Conservation (phyloP, 2,888 invertebrate species). For the Megamerina dolium region DNA sequence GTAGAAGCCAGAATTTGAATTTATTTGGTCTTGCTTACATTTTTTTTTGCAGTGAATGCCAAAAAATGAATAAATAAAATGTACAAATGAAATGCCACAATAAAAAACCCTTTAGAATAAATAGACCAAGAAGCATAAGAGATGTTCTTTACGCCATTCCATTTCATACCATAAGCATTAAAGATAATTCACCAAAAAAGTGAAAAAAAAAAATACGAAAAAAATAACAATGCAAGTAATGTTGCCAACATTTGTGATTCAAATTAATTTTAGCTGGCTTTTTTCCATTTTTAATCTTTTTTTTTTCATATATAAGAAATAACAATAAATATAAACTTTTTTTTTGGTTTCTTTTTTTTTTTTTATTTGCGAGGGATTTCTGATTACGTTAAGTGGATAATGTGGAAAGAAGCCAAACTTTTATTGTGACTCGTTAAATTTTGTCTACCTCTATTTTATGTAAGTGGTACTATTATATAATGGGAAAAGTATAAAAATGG, state of each 20-base stretch:
- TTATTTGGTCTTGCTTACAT: too few relatives aligned
- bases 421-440: conserved; percentile 31
- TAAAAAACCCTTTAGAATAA: too few relatives aligned
- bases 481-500: too few relatives aligned
- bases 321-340: conserved; percentile 7
- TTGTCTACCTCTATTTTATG: too few relatives aligned
- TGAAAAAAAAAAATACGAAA: conserved; percentile 18
- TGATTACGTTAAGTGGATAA: conserved; percentile 40
- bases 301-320: conserved; percentile 4
- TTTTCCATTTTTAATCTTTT: conserved; percentile 1
- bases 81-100: too few relatives aligned
- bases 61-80: too few relatives aligned
- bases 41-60: too few relatives aligned
- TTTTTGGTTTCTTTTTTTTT: conserved; percentile 6
- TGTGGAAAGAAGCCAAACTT: conserved; percentile 38
- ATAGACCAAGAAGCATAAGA: too few relatives aligned
- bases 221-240: conserved; percentile 18
- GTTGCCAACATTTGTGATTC: conserved; percentile 22
- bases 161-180: too few relatives aligned
- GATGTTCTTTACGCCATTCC: too few relatives aligned
- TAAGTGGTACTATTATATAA: too few relatives aligned
- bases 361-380: conserved; percentile 24
- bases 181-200: too few relatives aligned
- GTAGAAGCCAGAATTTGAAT: background rate
- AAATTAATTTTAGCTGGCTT: conserved; percentile 23